Conservation (phyloP, 1,140 invertebrate species). For the Pollicipes pollicipes region DNA sequence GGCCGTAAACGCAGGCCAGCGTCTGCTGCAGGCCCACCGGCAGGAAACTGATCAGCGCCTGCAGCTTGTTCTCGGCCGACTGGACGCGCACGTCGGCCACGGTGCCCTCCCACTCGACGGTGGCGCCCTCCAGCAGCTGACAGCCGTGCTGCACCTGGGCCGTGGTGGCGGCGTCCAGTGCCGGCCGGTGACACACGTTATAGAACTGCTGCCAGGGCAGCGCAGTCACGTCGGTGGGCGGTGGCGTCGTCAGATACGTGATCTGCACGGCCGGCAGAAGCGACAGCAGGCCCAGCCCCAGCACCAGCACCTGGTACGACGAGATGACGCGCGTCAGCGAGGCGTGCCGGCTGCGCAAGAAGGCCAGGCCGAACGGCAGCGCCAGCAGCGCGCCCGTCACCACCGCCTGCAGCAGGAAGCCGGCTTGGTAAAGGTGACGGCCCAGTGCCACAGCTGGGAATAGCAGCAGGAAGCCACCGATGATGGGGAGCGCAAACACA, state of each 20-base stretch:
- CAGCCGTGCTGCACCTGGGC: constrained; percentile 48
- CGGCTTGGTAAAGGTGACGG: constrained; percentile 45
- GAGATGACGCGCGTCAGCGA: constrained; percentile 29
- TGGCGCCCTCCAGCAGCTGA: constrained; percentile 40
- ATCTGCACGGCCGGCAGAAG: background rate
- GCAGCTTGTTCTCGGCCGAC: constrained; percentile 39
- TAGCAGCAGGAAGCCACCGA: constrained; percentile 52
- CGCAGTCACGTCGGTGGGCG: constrained; percentile 43
- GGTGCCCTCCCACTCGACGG: constrained; percentile 51
- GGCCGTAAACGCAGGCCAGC: constrained; percentile 47
- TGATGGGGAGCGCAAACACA: constrained; percentile 52
- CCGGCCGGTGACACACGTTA: constrained; percentile 45
- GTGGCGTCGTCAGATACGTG: constrained; percentile 21
- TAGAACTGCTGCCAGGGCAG: constrained; percentile 52
- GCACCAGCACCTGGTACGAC: constrained; percentile 36
- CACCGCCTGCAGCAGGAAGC: constrained; percentile 37
- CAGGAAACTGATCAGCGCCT: constrained; percentile 34
- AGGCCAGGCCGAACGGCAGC: constrained; percentile 38
- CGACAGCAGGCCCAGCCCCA: constrained; percentile 21
- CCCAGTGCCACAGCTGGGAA: constrained; percentile 41
- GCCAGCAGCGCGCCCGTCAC: constrained; percentile 35
- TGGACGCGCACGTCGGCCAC: constrained; percentile 43
- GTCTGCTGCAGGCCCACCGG: constrained; percentile 37
- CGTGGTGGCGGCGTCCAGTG: constrained; percentile 43
- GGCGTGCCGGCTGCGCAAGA: background rate